A percentile compares a stretch with the other conserved stretches of the same genome.
phyloP scores from a whole-genome alignment of 2,797 vertebrate genomes.

The Dromococcyx pavoninus region DNA sequence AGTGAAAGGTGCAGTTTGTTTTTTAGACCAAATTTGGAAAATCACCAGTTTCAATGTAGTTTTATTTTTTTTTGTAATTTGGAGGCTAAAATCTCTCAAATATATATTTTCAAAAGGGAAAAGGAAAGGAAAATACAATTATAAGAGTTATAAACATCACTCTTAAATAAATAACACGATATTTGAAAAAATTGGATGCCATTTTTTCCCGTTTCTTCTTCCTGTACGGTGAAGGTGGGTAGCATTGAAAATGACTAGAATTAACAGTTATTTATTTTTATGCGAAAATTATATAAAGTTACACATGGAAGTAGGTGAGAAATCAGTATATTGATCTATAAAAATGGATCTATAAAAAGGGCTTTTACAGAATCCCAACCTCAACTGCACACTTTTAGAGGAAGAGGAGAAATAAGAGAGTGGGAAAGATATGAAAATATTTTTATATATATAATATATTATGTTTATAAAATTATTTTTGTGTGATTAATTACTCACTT shows the following conservation, averaged over 20 bases:
- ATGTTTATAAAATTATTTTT: background rate
- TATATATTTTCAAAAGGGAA: background rate
- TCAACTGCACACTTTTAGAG: background rate
- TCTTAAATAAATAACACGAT: background rate
- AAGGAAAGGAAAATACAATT: background rate
- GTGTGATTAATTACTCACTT: background rate
- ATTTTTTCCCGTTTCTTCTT: background rate
- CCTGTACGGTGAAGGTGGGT: background rate
- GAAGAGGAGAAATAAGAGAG: background rate
- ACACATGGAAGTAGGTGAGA: fast-evolving
- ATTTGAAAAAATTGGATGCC: background rate
- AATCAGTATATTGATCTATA: background rate
- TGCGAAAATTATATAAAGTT: background rate
- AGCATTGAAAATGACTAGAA: background rate
- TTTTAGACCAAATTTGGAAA: background rate
- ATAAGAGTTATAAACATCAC: background rate
- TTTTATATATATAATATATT: background rate
- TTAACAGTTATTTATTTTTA: background rate
- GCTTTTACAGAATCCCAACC: background rate
- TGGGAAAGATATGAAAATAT: background rate
- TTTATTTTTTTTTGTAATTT: background rate
- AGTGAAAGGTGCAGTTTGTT: background rate
- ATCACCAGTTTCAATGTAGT: background rate
- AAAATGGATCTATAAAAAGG: background rate
- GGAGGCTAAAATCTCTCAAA: background rate